Evolutionary conservation across 2,797 vertebrate genomes (phyloP).

Genomic region (Muraenolepis orangiensis): DNA sequence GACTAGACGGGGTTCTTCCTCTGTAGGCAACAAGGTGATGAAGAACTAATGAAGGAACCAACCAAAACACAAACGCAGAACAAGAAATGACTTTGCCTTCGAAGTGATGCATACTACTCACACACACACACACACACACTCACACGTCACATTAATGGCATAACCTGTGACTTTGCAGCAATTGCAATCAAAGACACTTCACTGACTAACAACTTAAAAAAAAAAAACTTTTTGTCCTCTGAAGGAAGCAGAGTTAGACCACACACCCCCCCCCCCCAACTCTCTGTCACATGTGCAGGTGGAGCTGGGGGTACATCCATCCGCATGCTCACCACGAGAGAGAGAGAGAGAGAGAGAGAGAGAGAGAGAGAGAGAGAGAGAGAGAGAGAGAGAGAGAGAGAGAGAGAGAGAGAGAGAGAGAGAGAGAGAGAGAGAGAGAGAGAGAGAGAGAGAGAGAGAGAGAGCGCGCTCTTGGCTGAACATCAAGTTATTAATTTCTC

Average conservation of each 20-base stretch:
- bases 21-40: too few relatives aligned
- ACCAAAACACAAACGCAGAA: background rate
- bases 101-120: background rate
- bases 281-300: background rate
- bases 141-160: too few relatives aligned
- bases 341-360: background rate
- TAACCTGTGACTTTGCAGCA: background rate
- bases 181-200: background rate
- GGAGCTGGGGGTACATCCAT: background rate
- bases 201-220: background rate
- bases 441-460: too few relatives aligned
- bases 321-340: background rate
- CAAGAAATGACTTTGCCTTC: background rate
- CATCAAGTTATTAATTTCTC: too few relatives aligned
- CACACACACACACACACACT: conserved; percentile 1
- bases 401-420: too few relatives aligned
- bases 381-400: too few relatives aligned
- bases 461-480: too few relatives aligned
- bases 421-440: too few relatives aligned
- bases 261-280: background rate
- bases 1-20: too few relatives aligned
- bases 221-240: background rate
- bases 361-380: background rate
- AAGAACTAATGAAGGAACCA: too few relatives aligned
- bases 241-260: too few relatives aligned